These are phyloP conservation scores for Synergus itoensis DNA, from an alignment of 2,888 invertebrate species.

Conservation along the genomic window DNA sequence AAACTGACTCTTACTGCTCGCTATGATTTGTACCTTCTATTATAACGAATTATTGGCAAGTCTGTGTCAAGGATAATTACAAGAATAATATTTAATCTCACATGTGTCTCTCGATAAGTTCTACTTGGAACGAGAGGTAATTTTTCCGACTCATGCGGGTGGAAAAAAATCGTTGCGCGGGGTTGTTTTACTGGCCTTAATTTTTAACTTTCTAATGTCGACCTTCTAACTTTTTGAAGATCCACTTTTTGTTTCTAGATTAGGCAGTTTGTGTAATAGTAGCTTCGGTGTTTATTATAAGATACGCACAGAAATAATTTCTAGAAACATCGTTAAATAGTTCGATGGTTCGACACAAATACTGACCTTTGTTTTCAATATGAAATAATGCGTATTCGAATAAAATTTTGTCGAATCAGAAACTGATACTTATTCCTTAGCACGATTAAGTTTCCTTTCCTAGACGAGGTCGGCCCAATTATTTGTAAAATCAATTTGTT, in stretches of 20 bases:
- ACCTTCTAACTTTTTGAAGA: conserved; percentile 3
- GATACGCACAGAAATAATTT: conserved; percentile 61
- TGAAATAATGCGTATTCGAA: conserved; percentile 59
- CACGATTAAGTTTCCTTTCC: conserved; percentile 50
- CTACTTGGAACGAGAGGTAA: background rate
- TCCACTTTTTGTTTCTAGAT: conserved; percentile 45
- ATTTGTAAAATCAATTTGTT: conserved; percentile 50
- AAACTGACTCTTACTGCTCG: conserved; percentile 22
- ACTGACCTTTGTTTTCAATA: conserved; percentile 60
- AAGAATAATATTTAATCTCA: conserved; percentile 28
- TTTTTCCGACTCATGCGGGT: background rate
- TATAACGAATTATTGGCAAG: conserved; percentile 42
- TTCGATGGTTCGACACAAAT: conserved; percentile 55
- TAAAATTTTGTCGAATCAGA: conserved; percentile 61
- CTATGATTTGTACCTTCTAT: conserved; percentile 35
- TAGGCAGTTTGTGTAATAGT: conserved; percentile 65
- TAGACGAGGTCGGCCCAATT: conserved; percentile 50
- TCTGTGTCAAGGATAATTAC: conserved; percentile 35
- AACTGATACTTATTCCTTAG: conserved; percentile 50
- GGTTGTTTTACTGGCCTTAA: conserved; percentile 39
- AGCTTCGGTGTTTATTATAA: conserved; percentile 54
- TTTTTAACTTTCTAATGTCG: background rate
- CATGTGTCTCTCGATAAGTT: background rate
- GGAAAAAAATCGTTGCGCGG: conserved; percentile 21
- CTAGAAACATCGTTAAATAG: conserved; percentile 51